Evolutionary conservation across 2,797 vertebrate species (phyloP), one percentile per base, ranked within the genome.

Genomic region (Typhlichthys subterraneus): DNA sequence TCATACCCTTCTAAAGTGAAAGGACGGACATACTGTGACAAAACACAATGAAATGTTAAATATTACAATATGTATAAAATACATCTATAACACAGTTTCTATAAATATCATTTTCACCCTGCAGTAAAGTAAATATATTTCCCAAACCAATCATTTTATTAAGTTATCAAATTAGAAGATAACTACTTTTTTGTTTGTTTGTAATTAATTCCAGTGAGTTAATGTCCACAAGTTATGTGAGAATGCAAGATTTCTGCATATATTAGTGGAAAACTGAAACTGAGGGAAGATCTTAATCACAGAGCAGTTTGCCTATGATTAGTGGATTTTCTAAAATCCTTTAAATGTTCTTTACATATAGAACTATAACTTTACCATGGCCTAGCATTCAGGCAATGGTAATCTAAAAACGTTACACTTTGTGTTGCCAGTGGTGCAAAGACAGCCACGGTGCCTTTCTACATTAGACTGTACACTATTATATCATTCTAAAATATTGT

Each of bases 1-100:
- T 42, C 68, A 45, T 78, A 75, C 69, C 78, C 73, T 71, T 80
- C 65, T 75, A 57, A 59, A 63, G 57, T 75, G 67, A 77, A 61
- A 57, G 72, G 70, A 54, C 73, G 73, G 49, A 73, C 47, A 72
- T 64, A 72, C 62, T 58, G 63, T 38, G 51, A 70, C 64, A 23
- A 80, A 85, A 85, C 73, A 72, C 73, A 76, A 42, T 61, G 79
- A 72, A 65, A 68, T 53, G 74, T 81, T 67, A 76, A 84, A 81
- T 84, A 83, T 75, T 59, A 10, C 68, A 59, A 46, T 33, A 61
- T 19, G 59, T 80, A 78, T 68, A 87, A 88, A 86, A 85, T 67
- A 70, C 67, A 80, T 53, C 59, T 73, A 81, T 80, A 61, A 48
- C 84, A 81, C 68, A 75, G 66, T 66, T 80, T 73, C 61, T 65